Percentiles rank a stretch among this genome's conserved stretches.
Evolutionary conservation across 2,113 vertebrate species (phyloP).

Genomic region (Dicaeum eximium): DNA sequence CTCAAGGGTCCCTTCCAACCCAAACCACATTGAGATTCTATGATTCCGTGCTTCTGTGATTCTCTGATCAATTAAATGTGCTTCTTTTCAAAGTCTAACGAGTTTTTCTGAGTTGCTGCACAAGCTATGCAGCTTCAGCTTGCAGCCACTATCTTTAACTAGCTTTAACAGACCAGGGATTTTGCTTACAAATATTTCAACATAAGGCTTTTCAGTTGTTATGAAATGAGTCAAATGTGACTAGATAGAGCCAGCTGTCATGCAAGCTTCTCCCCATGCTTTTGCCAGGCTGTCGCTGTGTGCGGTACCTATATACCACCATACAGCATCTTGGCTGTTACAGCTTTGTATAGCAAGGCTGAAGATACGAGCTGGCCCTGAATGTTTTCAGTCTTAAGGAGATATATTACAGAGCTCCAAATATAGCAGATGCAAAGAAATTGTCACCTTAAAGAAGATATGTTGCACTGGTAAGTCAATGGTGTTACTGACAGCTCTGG

Average conservation of each 20-base stretch:
- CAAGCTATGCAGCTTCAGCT: neutral
- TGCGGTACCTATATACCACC: neutral
- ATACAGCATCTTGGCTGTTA: neutral
- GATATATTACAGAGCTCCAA: neutral
- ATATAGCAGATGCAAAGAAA: neutral
- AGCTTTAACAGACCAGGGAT: neutral
- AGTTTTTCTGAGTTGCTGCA: neutral
- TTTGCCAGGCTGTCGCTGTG: neutral
- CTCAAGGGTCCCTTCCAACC: neutral
- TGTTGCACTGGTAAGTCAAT: neutral
- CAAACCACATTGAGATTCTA: neutral
- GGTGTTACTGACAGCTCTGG: fast-evolving
- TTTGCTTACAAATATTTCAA: constrained; percentile 56
- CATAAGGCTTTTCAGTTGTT: constrained; percentile 44
- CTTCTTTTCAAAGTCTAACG: neutral
- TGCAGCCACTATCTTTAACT: neutral
- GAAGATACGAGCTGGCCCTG: neutral
- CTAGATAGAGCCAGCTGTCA: constrained; percentile 41
- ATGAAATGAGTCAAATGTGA: constrained; percentile 40
- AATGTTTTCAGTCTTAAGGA: neutral
- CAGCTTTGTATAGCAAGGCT: neutral
- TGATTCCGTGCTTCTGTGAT: neutral
- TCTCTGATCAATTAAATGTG: neutral
- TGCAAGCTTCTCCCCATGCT: constrained; percentile 6
- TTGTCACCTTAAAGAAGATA: neutral